Evolutionary conservation across 2,113 vertebrate genomes (phyloP).

Genomic region (Otolemur garnettii): DNA sequence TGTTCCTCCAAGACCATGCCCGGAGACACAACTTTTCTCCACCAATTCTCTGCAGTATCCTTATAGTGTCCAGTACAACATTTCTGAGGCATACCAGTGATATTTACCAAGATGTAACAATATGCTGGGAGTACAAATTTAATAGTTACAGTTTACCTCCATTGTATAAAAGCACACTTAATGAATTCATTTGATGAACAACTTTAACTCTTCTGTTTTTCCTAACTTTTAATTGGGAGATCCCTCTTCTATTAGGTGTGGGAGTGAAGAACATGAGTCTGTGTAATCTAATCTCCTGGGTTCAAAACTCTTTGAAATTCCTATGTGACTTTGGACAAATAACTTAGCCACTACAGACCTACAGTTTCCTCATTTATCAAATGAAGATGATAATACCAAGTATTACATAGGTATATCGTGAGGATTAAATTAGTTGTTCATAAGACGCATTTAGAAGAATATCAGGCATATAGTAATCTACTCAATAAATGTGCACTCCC

Average conservation of each 20-base stretch:
- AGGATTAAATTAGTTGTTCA: slow-evolving; percentile 41
- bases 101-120: slow-evolving; percentile 30
- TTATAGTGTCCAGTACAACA: neutral
- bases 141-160: slow-evolving; percentile 25
- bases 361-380: slow-evolving; percentile 39
- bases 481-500: slow-evolving; percentile 25
- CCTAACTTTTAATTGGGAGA: neutral
- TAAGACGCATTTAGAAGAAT: slow-evolving; percentile 33
- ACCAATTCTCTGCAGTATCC: neutral
- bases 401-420: neutral
- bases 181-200: slow-evolving; percentile 32
- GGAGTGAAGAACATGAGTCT: neutral
- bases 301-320: slow-evolving; percentile 52
- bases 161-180: slow-evolving; percentile 5
- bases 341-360: neutral
- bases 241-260: neutral
- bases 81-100: neutral
- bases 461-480: neutral
- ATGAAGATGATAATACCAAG: slow-evolving; percentile 43
- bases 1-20: neutral
- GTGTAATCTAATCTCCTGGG: neutral
- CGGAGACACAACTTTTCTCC: slow-evolving; percentile 1
- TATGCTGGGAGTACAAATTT: slow-evolving; percentile 7
- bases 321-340: slow-evolving; percentile 34
- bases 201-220: slow-evolving; percentile 44